Evolutionary conservation across 1,140 invertebrate species (phyloP).

Genomic region (Rhizoglyphus robini): DNA sequence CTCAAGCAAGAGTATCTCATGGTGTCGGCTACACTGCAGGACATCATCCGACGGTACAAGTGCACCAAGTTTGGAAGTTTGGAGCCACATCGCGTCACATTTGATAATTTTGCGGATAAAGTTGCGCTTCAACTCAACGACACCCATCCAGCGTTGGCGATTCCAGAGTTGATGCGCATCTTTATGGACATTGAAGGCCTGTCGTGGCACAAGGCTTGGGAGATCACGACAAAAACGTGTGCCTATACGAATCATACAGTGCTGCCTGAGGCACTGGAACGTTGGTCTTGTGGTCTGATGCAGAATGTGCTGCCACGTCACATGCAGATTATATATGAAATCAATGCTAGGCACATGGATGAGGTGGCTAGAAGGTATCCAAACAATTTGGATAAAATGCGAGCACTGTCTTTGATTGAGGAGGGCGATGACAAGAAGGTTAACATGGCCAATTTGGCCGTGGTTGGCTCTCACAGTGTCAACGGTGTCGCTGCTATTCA

Average conservation of each 20-base stretch:
- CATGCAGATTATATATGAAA: constrained; percentile 94
- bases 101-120: constrained; percentile 84
- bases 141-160: too few relatives aligned
- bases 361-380: constrained; percentile 60
- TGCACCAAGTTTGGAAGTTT: constrained; percentile 78
- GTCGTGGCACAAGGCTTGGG: constrained; percentile 84
- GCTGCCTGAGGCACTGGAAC: constrained; percentile 94
- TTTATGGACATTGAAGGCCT: constrained; percentile 85
- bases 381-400: constrained; percentile 67
- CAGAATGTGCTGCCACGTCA: constrained; percentile 83
- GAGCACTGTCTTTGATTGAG: constrained; percentile 86
- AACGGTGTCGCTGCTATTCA: constrained; percentile 73
- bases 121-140: constrained; percentile 93
- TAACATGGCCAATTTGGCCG: too few relatives aligned
- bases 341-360: constrained; percentile 73
- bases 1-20: constrained; percentile 99
- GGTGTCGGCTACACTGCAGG: too few relatives aligned
- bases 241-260: too few relatives aligned
- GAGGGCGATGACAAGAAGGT: constrained; percentile 88
- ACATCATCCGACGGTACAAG: constrained; percentile 91
- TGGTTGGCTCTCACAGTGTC: too few relatives aligned
- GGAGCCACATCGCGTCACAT: constrained; percentile 66
- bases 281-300: constrained; percentile 82
- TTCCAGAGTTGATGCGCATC: constrained; percentile 89
- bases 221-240: constrained; percentile 70